Base-by-base conservation (phyloP, 2,797 vertebrate species). In the Galago senegalensis region DNA sequence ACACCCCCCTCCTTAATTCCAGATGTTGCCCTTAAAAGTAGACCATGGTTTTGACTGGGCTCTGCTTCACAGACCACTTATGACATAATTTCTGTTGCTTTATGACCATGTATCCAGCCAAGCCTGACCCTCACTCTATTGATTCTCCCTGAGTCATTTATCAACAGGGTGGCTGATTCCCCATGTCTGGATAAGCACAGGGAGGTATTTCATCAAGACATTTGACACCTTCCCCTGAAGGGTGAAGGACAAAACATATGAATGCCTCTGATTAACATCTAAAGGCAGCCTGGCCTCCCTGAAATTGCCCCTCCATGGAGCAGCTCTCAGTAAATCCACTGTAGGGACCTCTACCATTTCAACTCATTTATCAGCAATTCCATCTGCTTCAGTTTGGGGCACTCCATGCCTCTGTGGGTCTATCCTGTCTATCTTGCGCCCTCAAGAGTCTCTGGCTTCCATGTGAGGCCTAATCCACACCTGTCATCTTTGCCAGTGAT, bases 401-500 rank as follows among this genome's bases (percentile, higher is more conserved):
- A 93, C 3, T 4, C 87, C 85, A n/a, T 4, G 9, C n/a, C 56
- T 91, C 97, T 90, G 2, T 3, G 3, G n/a, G 40, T 92, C 84
- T 1, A 3, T 18, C 61, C 3, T 0, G 9, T 88, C 84, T 34
- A 91, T 43, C 91, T 5, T 11, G 49, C 69, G 96, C 72, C 76
- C 84, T 94, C 95, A 89, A 56, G 58, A 56, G 46, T 10, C 83
- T n/a, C 89, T 81, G 84, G 92, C 96, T 56, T 69, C 73, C 20
- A 82, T n/a, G 31, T 0, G 0, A 80, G 69, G 25, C 70, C 85
- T 77, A 84, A 95, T 97, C 89, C 70, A 82, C 89, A 73, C 72
- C 79, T 97, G 96, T 98, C 97, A 85, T 97, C 97, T 93, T 97
- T 92, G 93, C 89, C 94, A 31, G 34, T 90, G 97, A 98, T 82